Evolutionary conservation across 2,113 vertebrate species (phyloP).

Genomic region (Pedetes capensis): DNA sequence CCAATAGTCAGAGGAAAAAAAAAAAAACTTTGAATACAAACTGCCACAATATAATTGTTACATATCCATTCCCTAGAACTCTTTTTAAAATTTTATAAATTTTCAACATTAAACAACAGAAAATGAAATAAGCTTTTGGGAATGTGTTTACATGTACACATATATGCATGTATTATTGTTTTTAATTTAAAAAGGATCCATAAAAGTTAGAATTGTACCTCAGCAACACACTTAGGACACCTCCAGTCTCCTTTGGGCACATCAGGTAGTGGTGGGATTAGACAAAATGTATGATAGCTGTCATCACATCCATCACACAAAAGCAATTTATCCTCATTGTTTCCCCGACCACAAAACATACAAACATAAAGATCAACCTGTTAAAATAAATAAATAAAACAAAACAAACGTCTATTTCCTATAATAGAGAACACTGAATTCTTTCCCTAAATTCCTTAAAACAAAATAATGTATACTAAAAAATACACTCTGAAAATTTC

Average conservation of each 20-base stretch:
- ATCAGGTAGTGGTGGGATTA: conserved; percentile 96
- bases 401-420: conserved; percentile 51
- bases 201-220: conserved; percentile 84
- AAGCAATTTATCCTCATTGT: conserved; percentile 95
- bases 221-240: conserved; percentile 96
- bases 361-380: conserved; percentile 98
- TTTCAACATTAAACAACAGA: neutral
- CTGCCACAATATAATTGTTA: neutral
- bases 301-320: conserved; percentile 98
- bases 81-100: conserved; percentile 17
- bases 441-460: conserved; percentile 42
- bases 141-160: neutral
- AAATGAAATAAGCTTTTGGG: neutral
- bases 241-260: conserved; percentile 98
- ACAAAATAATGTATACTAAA: conserved; percentile 35
- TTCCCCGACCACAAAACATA: conserved; percentile 95
- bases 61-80: neutral
- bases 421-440: neutral
- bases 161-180: neutral
- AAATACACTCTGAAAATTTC: conserved; percentile 28
- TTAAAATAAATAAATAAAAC: neutral
- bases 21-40: neutral
- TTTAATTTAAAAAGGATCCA: neutral
- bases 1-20: neutral
- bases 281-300: conserved; percentile 98